Conservation (phyloP, 2,113 vertebrate genomes). For the Patagioenas fasciata region DNA sequence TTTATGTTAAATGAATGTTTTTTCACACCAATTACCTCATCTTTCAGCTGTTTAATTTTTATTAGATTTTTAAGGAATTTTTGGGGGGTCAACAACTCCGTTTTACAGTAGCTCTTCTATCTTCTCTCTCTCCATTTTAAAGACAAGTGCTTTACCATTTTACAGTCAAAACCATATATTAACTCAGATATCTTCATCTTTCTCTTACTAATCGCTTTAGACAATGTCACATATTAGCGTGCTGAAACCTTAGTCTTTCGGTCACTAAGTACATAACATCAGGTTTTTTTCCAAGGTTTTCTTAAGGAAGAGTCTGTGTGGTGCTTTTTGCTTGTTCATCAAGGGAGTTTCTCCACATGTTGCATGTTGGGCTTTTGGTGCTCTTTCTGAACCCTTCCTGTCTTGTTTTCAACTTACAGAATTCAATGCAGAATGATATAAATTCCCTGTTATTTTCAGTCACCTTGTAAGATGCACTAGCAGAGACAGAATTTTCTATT, state of each 20-base stretch:
- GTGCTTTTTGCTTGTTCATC: not conserved
- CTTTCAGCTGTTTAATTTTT: not conserved
- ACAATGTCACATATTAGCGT: not conserved
- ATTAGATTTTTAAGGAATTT: not conserved
- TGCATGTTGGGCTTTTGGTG: not conserved
- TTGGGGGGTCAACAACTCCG: not conserved
- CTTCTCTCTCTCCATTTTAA: not conserved
- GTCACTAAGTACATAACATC: not conserved
- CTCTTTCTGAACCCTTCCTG: not conserved
- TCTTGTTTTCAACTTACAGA: not conserved
- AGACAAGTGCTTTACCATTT: not conserved
- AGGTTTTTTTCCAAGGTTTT: not conserved
- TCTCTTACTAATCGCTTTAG: not conserved
- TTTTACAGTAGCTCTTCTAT: not conserved
- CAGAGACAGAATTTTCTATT: not conserved
- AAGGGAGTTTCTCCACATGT: not conserved
- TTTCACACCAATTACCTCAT: not conserved
- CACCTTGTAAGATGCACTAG: not conserved
- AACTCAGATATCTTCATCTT: fast-evolving
- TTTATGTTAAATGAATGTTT: not conserved
- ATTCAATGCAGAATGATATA: not conserved
- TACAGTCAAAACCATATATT: not conserved
- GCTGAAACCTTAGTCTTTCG: not conserved
- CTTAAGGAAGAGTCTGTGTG: not conserved
- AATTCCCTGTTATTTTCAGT: not conserved